Percentiles rank a stretch among this genome's conserved stretches.
Evolutionary conservation across 1,140 invertebrate species (phyloP).

Genomic region (Delia radicum): DNA sequence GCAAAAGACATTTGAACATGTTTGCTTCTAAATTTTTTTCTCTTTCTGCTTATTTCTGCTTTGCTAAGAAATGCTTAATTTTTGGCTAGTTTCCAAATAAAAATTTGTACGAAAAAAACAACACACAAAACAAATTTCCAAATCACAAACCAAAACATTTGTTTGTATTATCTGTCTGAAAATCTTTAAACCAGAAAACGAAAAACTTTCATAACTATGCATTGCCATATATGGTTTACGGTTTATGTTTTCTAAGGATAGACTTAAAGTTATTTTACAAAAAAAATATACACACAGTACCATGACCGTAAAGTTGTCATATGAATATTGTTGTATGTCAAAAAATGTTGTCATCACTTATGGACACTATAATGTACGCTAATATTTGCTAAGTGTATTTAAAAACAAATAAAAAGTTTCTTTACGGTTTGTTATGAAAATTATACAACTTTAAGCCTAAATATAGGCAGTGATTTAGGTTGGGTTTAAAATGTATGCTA

Average conservation of each 20-base stretch:
- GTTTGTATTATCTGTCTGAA: constrained; percentile 17
- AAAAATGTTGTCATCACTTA: no score
- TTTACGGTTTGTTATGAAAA: no score
- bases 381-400: no score
- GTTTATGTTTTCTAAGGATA: no score
- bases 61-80: neutral
- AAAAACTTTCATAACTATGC: neutral
- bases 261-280: no score
- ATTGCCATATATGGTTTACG: no score
- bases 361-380: no score
- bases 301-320: neutral
- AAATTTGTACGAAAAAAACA: neutral
- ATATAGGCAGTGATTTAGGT: no score
- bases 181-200: neutral
- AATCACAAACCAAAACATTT: constrained; percentile 18
- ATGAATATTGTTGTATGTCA: no score
- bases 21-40: neutral
- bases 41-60: neutral
- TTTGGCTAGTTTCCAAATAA: neutral
- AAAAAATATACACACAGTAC: neutral
- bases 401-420: no score
- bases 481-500: no score
- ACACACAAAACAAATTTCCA: neutral
- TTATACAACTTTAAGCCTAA: no score
- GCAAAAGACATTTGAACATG: neutral